Base-by-base conservation (phyloP, 1,140 invertebrate genomes). In the Rhopalosiphum padi region DNA sequence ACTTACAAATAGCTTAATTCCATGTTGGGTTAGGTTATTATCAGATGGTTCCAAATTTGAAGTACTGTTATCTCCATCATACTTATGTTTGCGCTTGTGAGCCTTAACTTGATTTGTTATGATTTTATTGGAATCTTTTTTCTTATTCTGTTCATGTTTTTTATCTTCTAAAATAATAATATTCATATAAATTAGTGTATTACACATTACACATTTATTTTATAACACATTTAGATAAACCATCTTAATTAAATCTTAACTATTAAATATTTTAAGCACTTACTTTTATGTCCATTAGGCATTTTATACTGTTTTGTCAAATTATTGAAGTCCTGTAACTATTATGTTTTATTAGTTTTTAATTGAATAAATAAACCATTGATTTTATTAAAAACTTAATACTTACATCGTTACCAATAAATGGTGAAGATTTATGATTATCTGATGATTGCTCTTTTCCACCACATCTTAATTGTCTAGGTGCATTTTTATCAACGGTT, bases 401-500 rank as follows among this genome's bases (percentile, higher is more conserved):
- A 93, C 37, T 25, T 85, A 93, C 91, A 22, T 93, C 37, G 43
- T 93, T 83, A 43, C 8, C 82, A 53, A 93, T 22, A 37, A 41
- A 41, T 41, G 77, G 85, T 51, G 77, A 41, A 51, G 77, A 93
- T 53, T 82, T 60, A 41, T n/a, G 82, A n/a, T 51, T 86, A 9
- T 22, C 43, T 51, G 88, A 89, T 43, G 60, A 94, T 43, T 25
- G 77, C 53, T 93, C 83, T 94, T 93, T 94, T 35, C 90, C 94
- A 22, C 30, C 41, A 93, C 94, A 93, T 43, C 94, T 94, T 55
- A 97, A 96, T 94, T 97, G 96, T 41, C 97, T 96, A 0, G 97
- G 97, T 2, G 97, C 97, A 94, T 97, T 97, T 60, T 97, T 96
- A 94, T 98, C 97, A 41, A 97, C 96, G 1, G 96, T 96, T 94